Evolutionary conservation across 2,888 invertebrate species (phyloP).

Genomic region (Oligia strigilis): DNA sequence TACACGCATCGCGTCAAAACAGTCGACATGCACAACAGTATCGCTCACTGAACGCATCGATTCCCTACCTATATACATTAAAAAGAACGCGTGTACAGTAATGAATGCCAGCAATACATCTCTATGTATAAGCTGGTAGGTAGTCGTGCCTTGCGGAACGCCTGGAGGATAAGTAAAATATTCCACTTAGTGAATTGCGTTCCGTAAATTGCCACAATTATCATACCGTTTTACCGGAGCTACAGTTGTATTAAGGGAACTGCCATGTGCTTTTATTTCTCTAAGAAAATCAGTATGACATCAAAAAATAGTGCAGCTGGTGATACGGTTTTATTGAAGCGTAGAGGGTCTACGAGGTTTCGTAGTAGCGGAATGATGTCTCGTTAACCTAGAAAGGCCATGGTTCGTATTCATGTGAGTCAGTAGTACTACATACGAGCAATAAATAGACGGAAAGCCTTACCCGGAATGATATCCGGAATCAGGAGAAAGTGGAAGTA

Average conservation of each 20-base stretch:
- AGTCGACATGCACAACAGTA: conserved; percentile 26
- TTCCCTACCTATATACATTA: conserved; percentile 64
- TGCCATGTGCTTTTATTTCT: conserved; percentile 52
- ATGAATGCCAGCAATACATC: conserved; percentile 84
- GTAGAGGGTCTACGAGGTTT: conserved; percentile 68
- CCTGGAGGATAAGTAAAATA: conserved; percentile 86
- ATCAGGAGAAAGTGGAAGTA: conserved; percentile 70
- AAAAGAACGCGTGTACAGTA: conserved; percentile 74
- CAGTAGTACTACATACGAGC: conserved; percentile 76
- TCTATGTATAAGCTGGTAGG: conserved; percentile 81
- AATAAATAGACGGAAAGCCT: conserved; percentile 86
- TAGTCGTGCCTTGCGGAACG: conserved; percentile 83
- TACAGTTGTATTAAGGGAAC: conserved; percentile 54
- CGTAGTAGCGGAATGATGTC: conserved; percentile 68
- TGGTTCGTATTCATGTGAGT: conserved; percentile 73
- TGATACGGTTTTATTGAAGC: conserved; percentile 62
- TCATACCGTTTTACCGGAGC: conserved; percentile 77
- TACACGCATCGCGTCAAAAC: conserved; percentile 39
- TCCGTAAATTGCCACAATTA: conserved; percentile 82
- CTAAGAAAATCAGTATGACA: conserved; percentile 55
- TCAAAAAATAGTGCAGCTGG: conserved; percentile 55
- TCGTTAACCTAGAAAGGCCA: conserved; percentile 76
- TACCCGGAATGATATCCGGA: conserved; percentile 84
- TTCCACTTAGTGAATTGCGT: conserved; percentile 87
- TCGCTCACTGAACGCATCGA: conserved; percentile 58